Evolutionary conservation across 2,888 invertebrate genomes (phyloP), one percentile per base, ranked within the genome.

Genomic region (Hyles lineata): DNA sequence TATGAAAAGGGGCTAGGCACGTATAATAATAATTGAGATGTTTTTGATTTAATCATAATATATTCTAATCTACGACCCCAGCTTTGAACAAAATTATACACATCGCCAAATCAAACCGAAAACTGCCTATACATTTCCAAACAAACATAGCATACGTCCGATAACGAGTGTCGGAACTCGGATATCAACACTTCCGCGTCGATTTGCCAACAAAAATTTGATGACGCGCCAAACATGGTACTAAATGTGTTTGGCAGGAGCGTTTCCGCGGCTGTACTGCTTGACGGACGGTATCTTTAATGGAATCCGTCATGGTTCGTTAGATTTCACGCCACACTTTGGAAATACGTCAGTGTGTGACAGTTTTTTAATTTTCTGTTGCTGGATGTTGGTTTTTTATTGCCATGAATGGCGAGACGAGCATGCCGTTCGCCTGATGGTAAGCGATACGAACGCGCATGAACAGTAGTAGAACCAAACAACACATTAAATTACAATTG

Each of bases 261-360:
- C 8, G 71, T n/a, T 71, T 71, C 32, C 25, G 62, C n/a, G 32
- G 62, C 29, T 17, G 71, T 55, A 62, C 29, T n/a, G 11, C 67
- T 63, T 72, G 78, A 77, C 74, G 72, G 74, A 75, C 73, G 75
- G 75, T 76, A 79, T 71, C 74, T 76, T 25, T 78, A 79, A 78
- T 80, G 74, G 75, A 70, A 74, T 78, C 72, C 23, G 74, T 60
- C 72, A 74, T 59, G 75, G 77, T 76, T 80, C 80, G 77, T 78
- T 80, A 80, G 67, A 15, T 60, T 23, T 32, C 15, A 60, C 61
- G 63, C 61, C 63, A 63, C 70, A 69, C 73, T 50, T 17, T 50
- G 62, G 61, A 32, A 67, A 50, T 23, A 23, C 15, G 43, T 6
- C 50, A 17, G 15, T 25, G 50, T 50, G 43, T 50, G 50, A 23